phyloP scores from a whole-genome alignment of 1,140 invertebrate species.

The Calycopis cecrops region DNA sequence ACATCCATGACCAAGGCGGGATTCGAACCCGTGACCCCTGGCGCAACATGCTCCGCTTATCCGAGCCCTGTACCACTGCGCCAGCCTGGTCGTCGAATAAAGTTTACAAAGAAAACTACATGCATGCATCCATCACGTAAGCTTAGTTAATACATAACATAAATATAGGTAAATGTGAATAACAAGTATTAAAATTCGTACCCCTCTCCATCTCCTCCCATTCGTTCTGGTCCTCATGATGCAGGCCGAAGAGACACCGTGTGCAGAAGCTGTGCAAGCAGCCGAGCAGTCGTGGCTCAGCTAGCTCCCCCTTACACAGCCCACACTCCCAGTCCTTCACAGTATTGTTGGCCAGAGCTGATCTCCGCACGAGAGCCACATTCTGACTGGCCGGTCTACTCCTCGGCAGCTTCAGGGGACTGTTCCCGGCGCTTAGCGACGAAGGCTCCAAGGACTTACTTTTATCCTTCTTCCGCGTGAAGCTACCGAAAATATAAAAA shows the following conservation, averaged over 20 bases:
- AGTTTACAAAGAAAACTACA: too few species aligned
- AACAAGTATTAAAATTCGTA: slow-evolving; percentile 9
- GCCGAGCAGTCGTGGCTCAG: slow-evolving; percentile 74
- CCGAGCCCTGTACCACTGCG: too few species aligned
- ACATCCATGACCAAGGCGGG: too few species aligned
- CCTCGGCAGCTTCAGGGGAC: slow-evolving; percentile 44
- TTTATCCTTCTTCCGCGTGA: slow-evolving; percentile 73
- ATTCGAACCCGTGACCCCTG: too few species aligned
- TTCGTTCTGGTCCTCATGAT: slow-evolving; percentile 52
- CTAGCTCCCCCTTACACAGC: slow-evolving; percentile 65
- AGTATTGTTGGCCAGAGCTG: slow-evolving; percentile 41
- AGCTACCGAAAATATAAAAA: slow-evolving; percentile 78
- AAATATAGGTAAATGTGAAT: background rate
- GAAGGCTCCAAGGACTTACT: slow-evolving; percentile 62
- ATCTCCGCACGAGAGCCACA: slow-evolving; percentile 40
- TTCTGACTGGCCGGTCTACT: slow-evolving; percentile 44
- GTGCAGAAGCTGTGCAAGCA: slow-evolving; percentile 78
- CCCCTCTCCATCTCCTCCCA: slow-evolving; percentile 58
- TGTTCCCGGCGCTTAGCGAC: slow-evolving; percentile 62
- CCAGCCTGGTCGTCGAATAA: too few species aligned
- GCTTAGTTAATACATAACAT: background rate
- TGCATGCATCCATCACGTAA: too few species aligned
- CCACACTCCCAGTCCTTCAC: slow-evolving; percentile 67
- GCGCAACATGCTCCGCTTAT: too few species aligned
- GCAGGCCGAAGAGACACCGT: slow-evolving; percentile 67